These are phyloP conservation scores for Triplophysa dalaica DNA, from an alignment of 2,113 vertebrate genomes.

Conservation along the genomic window DNA sequence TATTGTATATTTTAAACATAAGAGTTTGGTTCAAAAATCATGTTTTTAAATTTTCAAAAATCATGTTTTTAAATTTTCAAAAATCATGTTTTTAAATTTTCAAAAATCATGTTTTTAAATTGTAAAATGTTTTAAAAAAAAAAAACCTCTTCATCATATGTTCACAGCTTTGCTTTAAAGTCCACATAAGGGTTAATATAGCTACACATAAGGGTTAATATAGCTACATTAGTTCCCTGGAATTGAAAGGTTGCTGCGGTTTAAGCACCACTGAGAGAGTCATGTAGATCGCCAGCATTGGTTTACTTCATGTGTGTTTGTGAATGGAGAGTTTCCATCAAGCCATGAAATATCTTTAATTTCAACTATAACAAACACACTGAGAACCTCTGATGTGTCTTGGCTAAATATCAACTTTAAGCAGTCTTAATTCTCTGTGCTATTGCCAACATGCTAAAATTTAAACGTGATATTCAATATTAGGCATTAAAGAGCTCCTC, in stretches of 20 bases:
- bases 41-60: too few species aligned
- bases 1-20: too few species aligned
- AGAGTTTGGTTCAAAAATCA: too few species aligned
- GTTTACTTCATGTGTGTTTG: conserved; percentile 14
- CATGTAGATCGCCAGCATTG: neutral
- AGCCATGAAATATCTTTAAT: neutral
- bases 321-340: neutral
- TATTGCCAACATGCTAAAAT: neutral
- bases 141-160: too few species aligned
- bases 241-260: neutral
- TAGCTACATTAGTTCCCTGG: neutral
- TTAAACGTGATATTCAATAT: too few species aligned
- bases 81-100: too few species aligned
- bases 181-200: neutral
- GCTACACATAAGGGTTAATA: neutral
- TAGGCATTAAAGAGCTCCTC: too few species aligned
- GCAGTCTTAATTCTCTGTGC: neutral
- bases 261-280: neutral
- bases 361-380: neutral
- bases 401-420: neutral
- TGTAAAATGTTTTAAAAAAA: too few species aligned
- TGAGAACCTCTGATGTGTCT: neutral
- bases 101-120: too few species aligned
- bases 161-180: neutral
- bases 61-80: too few species aligned